phyloP scores from a whole-genome alignment of 2,797 vertebrate genomes.

The Neosalanx taihuensis region DNA sequence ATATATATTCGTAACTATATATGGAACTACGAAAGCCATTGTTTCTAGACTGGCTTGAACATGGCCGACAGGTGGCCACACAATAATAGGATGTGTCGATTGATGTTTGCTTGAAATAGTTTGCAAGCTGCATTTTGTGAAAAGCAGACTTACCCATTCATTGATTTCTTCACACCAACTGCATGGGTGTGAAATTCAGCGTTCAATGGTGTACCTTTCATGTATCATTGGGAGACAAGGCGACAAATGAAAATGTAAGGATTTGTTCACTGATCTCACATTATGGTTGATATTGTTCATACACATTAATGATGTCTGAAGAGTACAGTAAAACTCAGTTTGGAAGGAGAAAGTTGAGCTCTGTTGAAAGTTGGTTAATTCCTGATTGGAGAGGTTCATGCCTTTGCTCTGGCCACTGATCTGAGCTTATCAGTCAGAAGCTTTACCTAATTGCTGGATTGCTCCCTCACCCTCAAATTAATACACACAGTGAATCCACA shows the following conservation, averaged over 20 bases:
- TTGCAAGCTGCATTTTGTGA: neutral
- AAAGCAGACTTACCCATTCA: neutral
- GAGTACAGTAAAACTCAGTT: neutral
- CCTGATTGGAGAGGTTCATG: constrained; percentile 8
- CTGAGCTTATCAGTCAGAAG: constrained; percentile 26
- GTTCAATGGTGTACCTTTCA: neutral
- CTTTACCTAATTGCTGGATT: constrained; percentile 25
- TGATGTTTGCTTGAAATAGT: neutral
- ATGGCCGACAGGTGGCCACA: neutral
- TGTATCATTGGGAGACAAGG: neutral
- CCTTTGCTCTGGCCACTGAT: constrained; percentile 16
- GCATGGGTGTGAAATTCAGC: neutral
- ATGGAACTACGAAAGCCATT: neutral
- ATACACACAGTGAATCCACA: constrained; percentile 7
- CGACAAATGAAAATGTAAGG: neutral
- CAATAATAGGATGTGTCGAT: neutral
- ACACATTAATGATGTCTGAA: neutral
- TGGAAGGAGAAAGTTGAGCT: constrained; percentile 15
- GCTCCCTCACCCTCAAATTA: constrained; percentile 22
- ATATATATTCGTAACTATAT: no score
- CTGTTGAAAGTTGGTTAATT: constrained; percentile 23
- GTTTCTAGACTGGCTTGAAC: neutral
- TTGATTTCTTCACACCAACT: neutral
- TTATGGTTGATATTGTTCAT: no score
- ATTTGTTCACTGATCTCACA: no score